phyloP scores from a whole-genome alignment of 2,113 vertebrate genomes.

The Candoia aspera region DNA sequence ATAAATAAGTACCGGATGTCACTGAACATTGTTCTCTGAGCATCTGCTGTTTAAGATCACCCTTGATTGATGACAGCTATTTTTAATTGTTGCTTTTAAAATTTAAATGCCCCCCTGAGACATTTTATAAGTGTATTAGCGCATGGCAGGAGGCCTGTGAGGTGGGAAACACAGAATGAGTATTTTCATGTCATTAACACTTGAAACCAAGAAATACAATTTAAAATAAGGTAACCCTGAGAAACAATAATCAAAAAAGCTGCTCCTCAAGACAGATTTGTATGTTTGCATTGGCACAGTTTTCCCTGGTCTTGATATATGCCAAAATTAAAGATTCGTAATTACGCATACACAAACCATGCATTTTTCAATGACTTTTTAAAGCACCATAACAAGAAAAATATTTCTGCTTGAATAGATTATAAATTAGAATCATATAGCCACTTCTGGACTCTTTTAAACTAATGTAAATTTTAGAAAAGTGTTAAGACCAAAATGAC shows the following conservation, averaged over 20 bases:
- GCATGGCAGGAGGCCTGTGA: conserved; percentile 73
- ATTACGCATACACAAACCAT: background rate
- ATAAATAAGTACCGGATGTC: conserved; percentile 66
- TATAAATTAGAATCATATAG: background rate
- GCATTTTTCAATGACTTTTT: background rate
- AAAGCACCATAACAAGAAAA: conserved; percentile 6
- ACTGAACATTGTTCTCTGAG: conserved; percentile 70
- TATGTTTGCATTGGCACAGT: background rate
- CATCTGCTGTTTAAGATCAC: conserved; percentile 79
- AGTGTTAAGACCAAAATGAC: background rate
- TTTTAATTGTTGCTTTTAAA: conserved; percentile 85
- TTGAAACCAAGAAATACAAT: conserved; percentile 58
- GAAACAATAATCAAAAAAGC: conserved; percentile 60
- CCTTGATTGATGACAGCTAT: conserved; percentile 78
- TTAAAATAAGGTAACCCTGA: conserved; percentile 63
- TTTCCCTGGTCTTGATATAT: background rate
- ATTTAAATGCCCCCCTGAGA: conserved; percentile 79
- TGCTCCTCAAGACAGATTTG: conserved; percentile 55
- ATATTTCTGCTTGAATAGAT: background rate
- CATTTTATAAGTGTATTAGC: conserved; percentile 77
- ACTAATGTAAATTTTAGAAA: background rate
- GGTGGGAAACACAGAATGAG: conserved; percentile 68
- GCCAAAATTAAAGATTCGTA: background rate
- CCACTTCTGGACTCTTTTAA: background rate
- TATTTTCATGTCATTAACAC: conserved; percentile 59